phyloP scores from a whole-genome alignment of 2,113 vertebrate genomes.

The Diadophis punctatus region DNA sequence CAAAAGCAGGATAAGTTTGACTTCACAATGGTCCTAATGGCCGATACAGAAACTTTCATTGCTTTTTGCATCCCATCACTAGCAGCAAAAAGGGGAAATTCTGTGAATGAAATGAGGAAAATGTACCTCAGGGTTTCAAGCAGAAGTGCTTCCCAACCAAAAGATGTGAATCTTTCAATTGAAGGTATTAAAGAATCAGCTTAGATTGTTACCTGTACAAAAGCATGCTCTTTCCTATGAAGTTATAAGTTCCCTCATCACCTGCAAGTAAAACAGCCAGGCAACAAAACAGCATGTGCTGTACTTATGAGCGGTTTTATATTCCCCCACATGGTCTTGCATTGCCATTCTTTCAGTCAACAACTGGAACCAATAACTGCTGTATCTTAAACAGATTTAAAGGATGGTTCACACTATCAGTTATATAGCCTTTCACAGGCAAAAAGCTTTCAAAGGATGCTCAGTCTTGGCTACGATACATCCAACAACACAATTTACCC shows the following conservation, averaged over 20 bases:
- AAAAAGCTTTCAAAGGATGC: neutral
- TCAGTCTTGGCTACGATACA: neutral
- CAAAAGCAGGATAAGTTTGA: neutral
- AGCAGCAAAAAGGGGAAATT: neutral
- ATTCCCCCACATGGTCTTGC: neutral
- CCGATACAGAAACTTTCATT: neutral
- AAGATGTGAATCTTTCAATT: neutral
- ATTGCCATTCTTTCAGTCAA: neutral
- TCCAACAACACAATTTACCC: neutral
- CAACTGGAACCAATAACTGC: neutral
- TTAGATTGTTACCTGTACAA: neutral
- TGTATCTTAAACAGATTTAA: neutral
- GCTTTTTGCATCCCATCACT: neutral
- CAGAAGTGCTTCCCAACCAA: neutral
- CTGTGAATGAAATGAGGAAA: neutral
- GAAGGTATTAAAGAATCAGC: neutral
- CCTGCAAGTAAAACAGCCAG: neutral
- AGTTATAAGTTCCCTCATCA: neutral
- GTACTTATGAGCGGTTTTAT: neutral
- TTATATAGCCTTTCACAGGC: neutral
- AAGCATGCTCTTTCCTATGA: neutral
- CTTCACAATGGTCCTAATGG: neutral
- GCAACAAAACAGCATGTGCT: neutral
- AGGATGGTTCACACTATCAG: neutral
- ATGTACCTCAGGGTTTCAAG: neutral